Conservation (phyloP, 1,140 invertebrate species). For the Brachionus plicatilis region DNA sequence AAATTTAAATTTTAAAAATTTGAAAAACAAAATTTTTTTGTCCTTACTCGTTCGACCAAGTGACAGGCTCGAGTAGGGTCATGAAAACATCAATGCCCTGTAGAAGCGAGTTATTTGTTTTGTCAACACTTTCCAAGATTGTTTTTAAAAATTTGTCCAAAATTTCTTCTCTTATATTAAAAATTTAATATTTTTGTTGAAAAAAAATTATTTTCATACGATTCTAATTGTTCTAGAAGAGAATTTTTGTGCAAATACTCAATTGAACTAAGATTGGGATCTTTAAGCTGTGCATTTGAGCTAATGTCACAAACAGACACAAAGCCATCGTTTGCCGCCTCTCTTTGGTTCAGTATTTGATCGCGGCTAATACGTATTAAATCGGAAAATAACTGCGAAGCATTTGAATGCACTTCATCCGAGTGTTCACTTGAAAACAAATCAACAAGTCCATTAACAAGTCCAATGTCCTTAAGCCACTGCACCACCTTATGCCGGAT, state of each 20-base stretch:
- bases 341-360: slow-evolving; percentile 58
- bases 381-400: slow-evolving; percentile 74
- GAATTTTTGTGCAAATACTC: slow-evolving; percentile 54
- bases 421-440: slow-evolving; percentile 22
- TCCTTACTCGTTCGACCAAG: slow-evolving; percentile 15
- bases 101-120: neutral
- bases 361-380: slow-evolving; percentile 68
- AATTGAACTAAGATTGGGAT: neutral
- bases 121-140: neutral
- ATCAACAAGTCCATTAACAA: neutral
- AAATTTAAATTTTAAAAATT: neutral
- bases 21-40: neutral
- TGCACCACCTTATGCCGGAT: slow-evolving; percentile 73
- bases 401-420: slow-evolving; percentile 67
- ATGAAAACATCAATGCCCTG: neutral
- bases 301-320: neutral
- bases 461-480: slow-evolving; percentile 41
- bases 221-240: slow-evolving; percentile 66
- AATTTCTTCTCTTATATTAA: neutral
- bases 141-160: neutral
- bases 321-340: slow-evolving; percentile 59
- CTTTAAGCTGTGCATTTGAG: neutral
- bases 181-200: too few species aligned
- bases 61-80: neutral
- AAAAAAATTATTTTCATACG: slow-evolving; percentile 55